These are phyloP conservation scores for Epirrhoe tristata DNA, from an alignment of 2,888 invertebrate species.

Conservation along the genomic window DNA sequence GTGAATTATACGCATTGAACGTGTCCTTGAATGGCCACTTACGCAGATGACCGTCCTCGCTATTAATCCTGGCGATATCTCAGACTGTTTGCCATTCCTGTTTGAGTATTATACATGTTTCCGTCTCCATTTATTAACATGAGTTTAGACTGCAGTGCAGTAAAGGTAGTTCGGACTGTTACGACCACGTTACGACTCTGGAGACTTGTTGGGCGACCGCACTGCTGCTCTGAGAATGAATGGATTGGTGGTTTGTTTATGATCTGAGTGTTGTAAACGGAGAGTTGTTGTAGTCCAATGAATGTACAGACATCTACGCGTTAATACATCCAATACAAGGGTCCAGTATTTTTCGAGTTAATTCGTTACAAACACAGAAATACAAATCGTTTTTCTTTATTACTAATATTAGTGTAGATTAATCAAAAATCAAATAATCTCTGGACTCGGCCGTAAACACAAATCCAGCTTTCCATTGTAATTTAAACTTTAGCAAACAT, in stretches of 20 bases:
- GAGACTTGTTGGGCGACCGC: conserved; percentile 18
- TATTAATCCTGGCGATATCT: conserved; percentile 34
- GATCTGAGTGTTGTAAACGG: not conserved
- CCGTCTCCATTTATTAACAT: conserved; percentile 32
- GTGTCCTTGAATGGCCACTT: conserved; percentile 38
- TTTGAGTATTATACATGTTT: conserved; percentile 33
- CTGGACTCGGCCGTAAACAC: not conserved
- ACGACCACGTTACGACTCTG: conserved; percentile 15
- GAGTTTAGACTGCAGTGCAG: conserved; percentile 29
- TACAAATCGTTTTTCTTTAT: too few relatives aligned
- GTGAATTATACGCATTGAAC: conserved; percentile 32
- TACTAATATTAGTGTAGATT: too few relatives aligned
- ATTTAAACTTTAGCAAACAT: not conserved
- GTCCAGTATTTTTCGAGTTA: too few relatives aligned
- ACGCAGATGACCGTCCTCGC: conserved; percentile 32
- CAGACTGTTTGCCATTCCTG: conserved; percentile 32
- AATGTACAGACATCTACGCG: not conserved
- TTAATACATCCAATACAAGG: not conserved
- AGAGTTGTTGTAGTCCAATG: not conserved
- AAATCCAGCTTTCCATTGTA: conserved; percentile 6
- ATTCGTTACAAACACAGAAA: too few relatives aligned
- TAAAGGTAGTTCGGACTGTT: conserved; percentile 24
- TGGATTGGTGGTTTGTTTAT: conserved; percentile 12
- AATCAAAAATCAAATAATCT: not conserved
- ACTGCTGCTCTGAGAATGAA: conserved; percentile 20